phyloP scores from a whole-genome alignment of 2,797 vertebrate species.

The Enteromius treurensis region DNA sequence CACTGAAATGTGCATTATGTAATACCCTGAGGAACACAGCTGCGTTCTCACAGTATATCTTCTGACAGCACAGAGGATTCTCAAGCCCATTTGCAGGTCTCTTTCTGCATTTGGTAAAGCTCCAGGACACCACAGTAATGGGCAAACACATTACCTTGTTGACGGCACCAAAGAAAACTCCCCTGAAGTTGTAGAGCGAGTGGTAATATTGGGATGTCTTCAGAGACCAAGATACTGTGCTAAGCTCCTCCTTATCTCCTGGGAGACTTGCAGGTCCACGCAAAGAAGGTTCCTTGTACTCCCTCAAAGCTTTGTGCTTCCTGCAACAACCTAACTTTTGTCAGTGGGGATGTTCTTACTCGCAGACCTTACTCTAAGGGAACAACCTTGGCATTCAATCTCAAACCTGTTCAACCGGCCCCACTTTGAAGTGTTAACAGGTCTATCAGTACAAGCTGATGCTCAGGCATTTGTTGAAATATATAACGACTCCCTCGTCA shows the following conservation, averaged over 20 bases:
- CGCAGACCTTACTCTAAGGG: background rate
- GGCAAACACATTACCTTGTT: constrained; percentile 26
- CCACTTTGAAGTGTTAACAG: constrained; percentile 32
- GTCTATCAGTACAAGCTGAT: constrained; percentile 31
- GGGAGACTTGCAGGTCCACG: constrained; percentile 1
- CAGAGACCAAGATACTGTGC: background rate
- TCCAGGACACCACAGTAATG: constrained; percentile 39
- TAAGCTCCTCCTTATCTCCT: constrained; percentile 6
- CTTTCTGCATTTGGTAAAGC: constrained; percentile 22
- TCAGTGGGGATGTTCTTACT: background rate
- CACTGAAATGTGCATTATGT: constrained; percentile 66
- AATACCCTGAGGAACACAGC: constrained; percentile 71
- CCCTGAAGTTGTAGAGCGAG: constrained; percentile 5
- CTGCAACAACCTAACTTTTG: background rate
- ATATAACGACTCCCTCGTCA: constrained; percentile 5
- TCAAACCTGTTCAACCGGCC: constrained; percentile 43
- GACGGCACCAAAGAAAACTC: background rate
- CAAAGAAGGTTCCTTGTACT: background rate
- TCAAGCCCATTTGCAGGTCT: constrained; percentile 30
- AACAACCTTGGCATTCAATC: constrained; percentile 11
- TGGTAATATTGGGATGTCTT: constrained; percentile 41
- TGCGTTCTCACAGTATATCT: constrained; percentile 66
- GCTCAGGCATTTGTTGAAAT: constrained; percentile 32
- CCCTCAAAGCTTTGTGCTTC: background rate
- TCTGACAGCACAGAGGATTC: constrained; percentile 34